phyloP scores from a whole-genome alignment of 2,113 vertebrate genomes.

The Xenotilapia longispinis region DNA sequence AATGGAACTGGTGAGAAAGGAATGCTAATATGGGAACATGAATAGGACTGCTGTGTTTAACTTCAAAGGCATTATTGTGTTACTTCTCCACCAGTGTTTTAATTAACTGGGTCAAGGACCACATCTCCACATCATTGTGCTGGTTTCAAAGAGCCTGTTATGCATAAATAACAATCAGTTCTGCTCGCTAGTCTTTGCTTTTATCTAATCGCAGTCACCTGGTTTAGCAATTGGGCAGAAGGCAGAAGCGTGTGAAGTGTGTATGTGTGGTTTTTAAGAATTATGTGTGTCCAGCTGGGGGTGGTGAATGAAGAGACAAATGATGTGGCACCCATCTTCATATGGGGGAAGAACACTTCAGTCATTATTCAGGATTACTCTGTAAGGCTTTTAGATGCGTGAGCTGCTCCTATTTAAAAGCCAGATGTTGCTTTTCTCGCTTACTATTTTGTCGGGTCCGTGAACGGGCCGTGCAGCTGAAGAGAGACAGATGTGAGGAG shows the following conservation, averaged over 20 bases:
- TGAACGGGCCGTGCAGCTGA: neutral
- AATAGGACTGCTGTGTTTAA: constrained; percentile 47
- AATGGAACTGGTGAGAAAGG: constrained; percentile 33
- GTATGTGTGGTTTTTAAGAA: neutral
- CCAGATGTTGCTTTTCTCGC: constrained; percentile 25
- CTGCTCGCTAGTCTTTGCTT: neutral
- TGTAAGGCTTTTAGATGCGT: neutral
- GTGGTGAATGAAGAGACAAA: neutral
- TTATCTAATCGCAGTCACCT: constrained; percentile 35
- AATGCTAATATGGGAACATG: constrained; percentile 42
- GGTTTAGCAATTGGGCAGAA: neutral
- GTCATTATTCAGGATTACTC: neutral
- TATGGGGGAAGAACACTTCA: neutral
- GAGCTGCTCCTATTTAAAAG: constrained; percentile 13
- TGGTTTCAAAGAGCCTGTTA: constrained; percentile 18
- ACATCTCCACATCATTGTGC: constrained; percentile 27
- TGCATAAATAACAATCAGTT: constrained; percentile 37
- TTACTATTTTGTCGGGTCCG: neutral
- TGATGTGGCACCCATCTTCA: neutral
- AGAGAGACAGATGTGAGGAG: neutral
- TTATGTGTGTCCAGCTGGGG: neutral
- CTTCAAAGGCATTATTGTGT: constrained; percentile 63
- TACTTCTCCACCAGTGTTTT: constrained; percentile 45
- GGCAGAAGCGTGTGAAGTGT: neutral
- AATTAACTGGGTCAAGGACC: constrained; percentile 69